Conservation (phyloP, 2,888 invertebrate species). For the Panzeria rudis region DNA sequence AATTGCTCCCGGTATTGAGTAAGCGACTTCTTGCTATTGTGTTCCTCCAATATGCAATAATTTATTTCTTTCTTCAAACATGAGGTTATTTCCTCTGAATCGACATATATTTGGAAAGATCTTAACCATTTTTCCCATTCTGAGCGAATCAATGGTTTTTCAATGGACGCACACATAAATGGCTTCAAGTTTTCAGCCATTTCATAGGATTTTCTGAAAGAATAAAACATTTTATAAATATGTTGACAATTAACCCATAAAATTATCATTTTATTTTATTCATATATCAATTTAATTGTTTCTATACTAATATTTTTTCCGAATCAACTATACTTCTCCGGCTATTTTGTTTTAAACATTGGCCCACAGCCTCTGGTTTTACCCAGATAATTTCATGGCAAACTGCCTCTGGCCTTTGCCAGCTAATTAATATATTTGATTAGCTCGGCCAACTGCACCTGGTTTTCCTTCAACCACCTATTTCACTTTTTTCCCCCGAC, state of each 20-base stretch:
- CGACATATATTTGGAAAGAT: conserved; percentile 57
- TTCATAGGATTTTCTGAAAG: conserved; percentile 26
- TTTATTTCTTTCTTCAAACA: conserved; percentile 55
- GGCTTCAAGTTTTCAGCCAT: conserved; percentile 54
- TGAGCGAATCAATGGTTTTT: conserved; percentile 52
- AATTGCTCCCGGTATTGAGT: conserved; percentile 54
- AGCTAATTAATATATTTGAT: conserved; percentile 5
- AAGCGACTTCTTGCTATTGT: conserved; percentile 58
- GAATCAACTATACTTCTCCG: conserved; percentile 24
- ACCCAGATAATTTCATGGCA: conserved; percentile 30
- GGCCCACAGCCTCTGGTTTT: conserved; percentile 39
- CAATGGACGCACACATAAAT: conserved; percentile 54
- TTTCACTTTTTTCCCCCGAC: no score
- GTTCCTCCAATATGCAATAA: conserved; percentile 46
- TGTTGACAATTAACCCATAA: conserved; percentile 38
- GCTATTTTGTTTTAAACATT: conserved; percentile 23
- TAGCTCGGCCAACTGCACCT: background rate
- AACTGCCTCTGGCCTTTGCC: conserved; percentile 40
- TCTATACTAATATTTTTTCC: conserved; percentile 7
- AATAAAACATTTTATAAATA: conserved; percentile 31
- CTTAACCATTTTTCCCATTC: conserved; percentile 62
- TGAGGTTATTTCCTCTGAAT: conserved; percentile 60
- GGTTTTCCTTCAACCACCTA: no score
- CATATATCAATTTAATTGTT: conserved; percentile 13
- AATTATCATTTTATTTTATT: conserved; percentile 22